Conservation (phyloP, 2,888 invertebrate genomes). For the Caenorhabditis japonica region DNA sequence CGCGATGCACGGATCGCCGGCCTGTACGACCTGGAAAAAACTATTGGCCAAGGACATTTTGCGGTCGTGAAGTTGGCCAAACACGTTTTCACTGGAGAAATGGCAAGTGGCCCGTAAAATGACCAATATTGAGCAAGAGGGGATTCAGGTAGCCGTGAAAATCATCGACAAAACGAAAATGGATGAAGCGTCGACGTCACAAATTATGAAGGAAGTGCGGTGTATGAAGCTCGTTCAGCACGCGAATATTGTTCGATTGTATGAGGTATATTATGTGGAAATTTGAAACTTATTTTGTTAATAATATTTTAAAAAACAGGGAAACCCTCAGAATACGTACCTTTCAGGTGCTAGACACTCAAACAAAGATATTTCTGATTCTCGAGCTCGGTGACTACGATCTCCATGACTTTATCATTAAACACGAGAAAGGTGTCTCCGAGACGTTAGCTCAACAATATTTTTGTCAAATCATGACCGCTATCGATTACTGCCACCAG, state of each 20-base stretch:
- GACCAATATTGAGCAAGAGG: neutral
- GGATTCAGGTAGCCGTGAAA: conserved; percentile 80
- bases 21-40: conserved; percentile 95
- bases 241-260: conserved; percentile 96
- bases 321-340: neutral
- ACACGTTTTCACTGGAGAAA: conserved; percentile 98
- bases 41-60: conserved; percentile 97
- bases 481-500: conserved; percentile 96
- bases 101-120: too few relatives aligned
- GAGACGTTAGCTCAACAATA: conserved; percentile 84
- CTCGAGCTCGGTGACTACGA: conserved; percentile 98
- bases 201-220: conserved; percentile 89
- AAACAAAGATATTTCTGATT: conserved; percentile 88
- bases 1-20: conserved; percentile 80
- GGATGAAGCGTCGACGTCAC: conserved; percentile 93
- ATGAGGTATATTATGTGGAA: conserved; percentile 84
- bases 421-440: conserved; percentile 87
- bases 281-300: neutral
- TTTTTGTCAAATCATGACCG: conserved; percentile 94
- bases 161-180: conserved; percentile 97
- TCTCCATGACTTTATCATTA: conserved; percentile 97
- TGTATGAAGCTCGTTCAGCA: conserved; percentile 99
- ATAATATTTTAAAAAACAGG: neutral
- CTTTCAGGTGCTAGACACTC: conserved; percentile 87
- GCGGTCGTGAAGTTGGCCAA: conserved; percentile 96